Base-by-base conservation (phyloP, 2,797 vertebrate species). In the Gambusia yucatana region DNA sequence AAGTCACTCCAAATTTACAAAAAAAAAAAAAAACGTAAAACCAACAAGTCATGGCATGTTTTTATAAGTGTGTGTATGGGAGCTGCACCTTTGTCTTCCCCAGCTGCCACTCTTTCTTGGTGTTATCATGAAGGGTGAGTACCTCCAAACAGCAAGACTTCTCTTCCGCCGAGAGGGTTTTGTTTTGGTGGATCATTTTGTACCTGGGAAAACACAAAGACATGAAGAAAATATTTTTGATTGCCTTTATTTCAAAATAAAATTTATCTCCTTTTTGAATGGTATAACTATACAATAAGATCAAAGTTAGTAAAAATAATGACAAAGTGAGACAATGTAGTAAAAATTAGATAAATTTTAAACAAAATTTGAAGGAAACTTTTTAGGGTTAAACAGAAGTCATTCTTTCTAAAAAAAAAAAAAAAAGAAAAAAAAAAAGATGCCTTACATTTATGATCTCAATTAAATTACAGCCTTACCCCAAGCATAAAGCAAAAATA, bases 31-130 rank as follows among this genome's bases (percentile, higher is more conserved):
- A 1, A 25, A 50, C 1, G 33, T 33, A 50, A 25, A 3, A 20
- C 48, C 50, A 87, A 88, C 88, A 84, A 85, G 89, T 72, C 72
- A 70, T 81, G 47, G 70, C 77, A 22, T 81, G 82, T 75, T n/a
- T 77, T 16, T 13, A 43, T 69, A 46, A 41, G 2, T 71, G 55
- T 67, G 57, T 25, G 72, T 67, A 17, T 33, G 3, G 14, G 16
- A 44, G 43, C 72, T 77, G 77, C 94, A 98, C 97, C 97, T 98
- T 98, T 76, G 96, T 97, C 92, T 97, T 98, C 65, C 97, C 97
- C 82, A 98, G 83, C 77, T 97, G 97, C 97, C 97, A 98, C 75
- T 96, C 95, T 77, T 86, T 96, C 87, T 91, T 96, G 73, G 85
- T 86, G 83, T 84, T 87, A 80, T 97, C 95, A 22, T 95, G 94